These are phyloP conservation scores for Gallinago jamesoni DNA, from an alignment of 2,113 vertebrate genomes.

Conservation along the genomic window DNA sequence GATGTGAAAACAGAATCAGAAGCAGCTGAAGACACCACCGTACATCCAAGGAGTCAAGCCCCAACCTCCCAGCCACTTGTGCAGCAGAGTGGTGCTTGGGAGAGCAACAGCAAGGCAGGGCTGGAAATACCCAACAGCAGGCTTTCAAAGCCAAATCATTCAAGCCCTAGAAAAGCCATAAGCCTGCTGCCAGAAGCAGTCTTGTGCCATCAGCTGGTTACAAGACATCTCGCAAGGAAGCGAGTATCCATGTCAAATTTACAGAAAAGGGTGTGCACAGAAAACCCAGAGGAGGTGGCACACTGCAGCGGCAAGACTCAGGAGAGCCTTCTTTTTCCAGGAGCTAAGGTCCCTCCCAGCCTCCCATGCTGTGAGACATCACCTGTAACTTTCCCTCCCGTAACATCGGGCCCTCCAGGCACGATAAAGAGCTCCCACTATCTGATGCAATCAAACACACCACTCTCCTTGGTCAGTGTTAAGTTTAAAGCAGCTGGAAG, in stretches of 20 bases:
- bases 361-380: background rate
- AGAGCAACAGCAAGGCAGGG: background rate
- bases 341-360: background rate
- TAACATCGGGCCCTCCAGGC: background rate
- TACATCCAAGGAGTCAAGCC: fast-evolving
- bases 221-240: background rate
- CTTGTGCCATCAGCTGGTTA: background rate
- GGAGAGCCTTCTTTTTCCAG: background rate
- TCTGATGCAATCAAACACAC: background rate
- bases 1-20: background rate
- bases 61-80: background rate
- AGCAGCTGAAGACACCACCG: background rate
- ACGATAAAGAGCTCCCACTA: background rate
- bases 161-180: background rate
- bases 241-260: background rate
- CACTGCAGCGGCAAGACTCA: background rate
- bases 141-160: background rate
- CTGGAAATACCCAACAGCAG: background rate
- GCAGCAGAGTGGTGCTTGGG: background rate
- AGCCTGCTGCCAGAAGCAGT: background rate
- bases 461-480: no score
- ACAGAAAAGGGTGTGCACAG: background rate
- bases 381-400: background rate
- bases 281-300: background rate
- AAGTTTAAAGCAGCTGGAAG: background rate